Base-by-base conservation (phyloP, 2,888 invertebrate species). In the Coremacera marginata region DNA sequence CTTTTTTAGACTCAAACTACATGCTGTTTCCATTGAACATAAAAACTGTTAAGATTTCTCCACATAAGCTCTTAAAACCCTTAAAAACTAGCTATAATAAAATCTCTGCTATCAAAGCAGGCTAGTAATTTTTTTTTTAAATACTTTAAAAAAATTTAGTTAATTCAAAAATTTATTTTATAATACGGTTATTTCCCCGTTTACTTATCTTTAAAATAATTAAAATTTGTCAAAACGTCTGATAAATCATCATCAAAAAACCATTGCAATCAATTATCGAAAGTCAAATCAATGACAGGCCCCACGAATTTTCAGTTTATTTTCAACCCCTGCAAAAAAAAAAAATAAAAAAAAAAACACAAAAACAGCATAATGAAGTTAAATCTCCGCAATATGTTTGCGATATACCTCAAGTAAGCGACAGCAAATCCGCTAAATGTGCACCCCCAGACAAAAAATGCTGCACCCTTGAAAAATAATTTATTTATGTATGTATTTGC, bases 211-310 rank as follows among this genome's bases (percentile, higher is more conserved):
- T 25, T 22, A 27, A 25, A 16, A 44, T 51, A 68, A 68, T 68
- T 68, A 68, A 68, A 68, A n/a, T 68, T 49, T 60, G 25, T 25
- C 60, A 14, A 37, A 71, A 68, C n/a, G 44, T 11, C 31, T n/a
- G 44, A 74, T 74, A 67, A 74, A 74, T 74, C 74, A 74, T 65
- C 65, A 74, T 74, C 34, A 74, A 67, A 74, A 74, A 67, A 52
- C 19, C 74, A 74, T 74, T 74, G 65, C 74, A 52, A 65, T 74
- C 74, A 67, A 74, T 71, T 71, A 63, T 37, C 25, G 31, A 55
- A 65, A 55, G 34, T 34, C 52, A 67, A 74, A 74, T 67, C 49
- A 65, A 65, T 74, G 19, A 34, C 34, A 74, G 16, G 52, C 52
- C 65, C 74, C 52, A 34, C 37, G n/a, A 65, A 67, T 55, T 55